Percentiles rank a stretch among this genome's conserved stretches.
These are phyloP conservation scores for Cyanoderma ruficeps DNA, from an alignment of 2,113 vertebrate species.

Conservation along the genomic window DNA sequence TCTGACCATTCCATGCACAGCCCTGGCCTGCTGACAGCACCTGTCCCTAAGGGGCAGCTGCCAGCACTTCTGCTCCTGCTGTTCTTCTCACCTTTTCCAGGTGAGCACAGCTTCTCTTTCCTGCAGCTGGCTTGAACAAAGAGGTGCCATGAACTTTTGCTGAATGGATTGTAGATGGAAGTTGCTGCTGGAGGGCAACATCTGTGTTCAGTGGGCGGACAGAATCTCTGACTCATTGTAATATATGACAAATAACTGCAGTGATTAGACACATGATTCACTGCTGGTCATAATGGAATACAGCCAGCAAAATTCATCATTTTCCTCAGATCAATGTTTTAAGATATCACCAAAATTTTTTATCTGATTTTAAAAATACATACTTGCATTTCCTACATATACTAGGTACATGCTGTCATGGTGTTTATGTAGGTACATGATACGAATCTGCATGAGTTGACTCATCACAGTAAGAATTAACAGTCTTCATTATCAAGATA, in stretches of 20 bases:
- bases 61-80: not conserved
- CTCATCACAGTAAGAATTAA: not conserved
- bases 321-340: not conserved
- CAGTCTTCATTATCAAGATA: not conserved
- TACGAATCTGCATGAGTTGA: not conserved
- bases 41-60: not conserved
- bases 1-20: not conserved
- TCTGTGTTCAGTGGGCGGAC: not conserved
- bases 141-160: not conserved
- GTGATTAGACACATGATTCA: not conserved
- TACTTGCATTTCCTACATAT: not conserved
- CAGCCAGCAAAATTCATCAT: not conserved
- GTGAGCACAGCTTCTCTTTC: not conserved
- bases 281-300: not conserved
- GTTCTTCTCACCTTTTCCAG: not conserved
- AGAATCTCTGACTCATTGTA: not conserved
- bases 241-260: not conserved
- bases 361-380: not conserved
- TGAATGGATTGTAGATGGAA: not conserved
- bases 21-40: not conserved
- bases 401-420: not conserved
- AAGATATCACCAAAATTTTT: not conserved
- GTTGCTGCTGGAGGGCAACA: not conserved
- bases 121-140: not conserved
- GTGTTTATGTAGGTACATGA: not conserved